Base-by-base conservation (phyloP, 2,113 vertebrate species). In the Sinocyclocheilus anophthalmus region DNA sequence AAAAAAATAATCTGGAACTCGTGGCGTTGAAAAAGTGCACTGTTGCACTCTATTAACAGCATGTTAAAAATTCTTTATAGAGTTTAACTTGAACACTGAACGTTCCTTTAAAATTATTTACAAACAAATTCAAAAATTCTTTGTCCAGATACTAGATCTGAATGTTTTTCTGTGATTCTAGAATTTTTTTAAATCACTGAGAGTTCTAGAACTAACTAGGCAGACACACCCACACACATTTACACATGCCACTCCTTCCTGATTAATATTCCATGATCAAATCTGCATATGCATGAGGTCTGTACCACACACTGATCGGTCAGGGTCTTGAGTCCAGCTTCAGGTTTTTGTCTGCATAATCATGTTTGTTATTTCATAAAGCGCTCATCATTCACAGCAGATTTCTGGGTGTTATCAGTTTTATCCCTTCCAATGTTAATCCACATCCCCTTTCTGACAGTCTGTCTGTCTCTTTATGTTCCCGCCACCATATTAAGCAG, bases 401-500 rank as follows among this genome's bases (percentile, higher is more conserved):
- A 91, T 92, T 90, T 91, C 88, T 79, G 45, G 86, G 63, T 85
- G 80, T 84, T 72, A 50, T 48, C 45, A 26, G 26, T 84, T 57
- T 81, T 57, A 48, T 48, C 50, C 22, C 20, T 8, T 42, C 50
- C 39, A 2, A 24, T 73, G 42, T 55, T 73, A 20, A 81, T 88
- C 70, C 70, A 6, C n/a, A 16, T 48, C 69, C n/a, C 10, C 61
- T 75, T 57, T 67, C 18, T 78, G 67, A 87, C 87, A 33, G 37
- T 83, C 37, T 88, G 69, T 90, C 79, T 84, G 26, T 86, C 45
- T 85, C 69, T 88, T 79, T 88, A 77, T 90, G 85, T 86, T 69
- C 85, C 67, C 55, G 33, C 2, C 76, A 53, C 63, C 50, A 78
- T n/a, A 57, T 70, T 79, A 22, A 85, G 81, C 95, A 97, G 96